phyloP scores from a whole-genome alignment of 1,140 invertebrate genomes.

The Anastrepha ludens region DNA sequence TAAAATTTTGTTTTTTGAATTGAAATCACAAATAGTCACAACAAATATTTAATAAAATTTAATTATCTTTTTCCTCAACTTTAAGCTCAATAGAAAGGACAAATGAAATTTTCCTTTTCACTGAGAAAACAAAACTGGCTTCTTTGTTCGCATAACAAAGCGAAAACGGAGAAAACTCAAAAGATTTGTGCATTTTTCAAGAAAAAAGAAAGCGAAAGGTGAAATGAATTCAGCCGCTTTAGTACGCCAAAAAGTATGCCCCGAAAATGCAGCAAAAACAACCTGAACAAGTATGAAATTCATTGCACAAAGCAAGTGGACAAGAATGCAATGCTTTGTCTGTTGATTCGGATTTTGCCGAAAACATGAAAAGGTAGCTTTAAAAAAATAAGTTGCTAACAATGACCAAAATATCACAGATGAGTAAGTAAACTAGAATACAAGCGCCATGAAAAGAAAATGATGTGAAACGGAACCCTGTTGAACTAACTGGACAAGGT shows the following conservation, averaged over 20 bases:
- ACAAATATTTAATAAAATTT: too few species aligned
- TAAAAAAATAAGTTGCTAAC: neutral
- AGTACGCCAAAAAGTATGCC: slow-evolving; percentile 5
- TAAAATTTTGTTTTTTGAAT: neutral
- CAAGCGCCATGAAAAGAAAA: neutral
- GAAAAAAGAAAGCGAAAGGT: neutral
- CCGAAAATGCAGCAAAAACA: neutral
- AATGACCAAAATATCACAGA: neutral
- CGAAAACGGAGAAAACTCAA: too few species aligned
- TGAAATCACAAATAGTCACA: too few species aligned
- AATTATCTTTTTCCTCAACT: too few species aligned
- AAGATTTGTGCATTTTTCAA: too few species aligned
- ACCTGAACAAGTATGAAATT: slow-evolving; percentile 21
- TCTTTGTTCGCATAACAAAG: too few species aligned
- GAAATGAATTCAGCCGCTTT: neutral
- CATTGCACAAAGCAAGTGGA: neutral
- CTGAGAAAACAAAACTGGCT: too few species aligned
- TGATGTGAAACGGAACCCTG: neutral
- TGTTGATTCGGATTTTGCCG: neutral
- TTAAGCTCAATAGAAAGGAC: too few species aligned
- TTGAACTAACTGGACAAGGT: too few species aligned
- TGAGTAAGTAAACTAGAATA: neutral
- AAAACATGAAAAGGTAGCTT: neutral
- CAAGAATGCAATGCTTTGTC: slow-evolving; percentile 10
- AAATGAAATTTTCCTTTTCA: too few species aligned